These are phyloP conservation scores for Anoplopoma fimbria DNA, from an alignment of 2,113 vertebrate species.

Conservation along the genomic window DNA sequence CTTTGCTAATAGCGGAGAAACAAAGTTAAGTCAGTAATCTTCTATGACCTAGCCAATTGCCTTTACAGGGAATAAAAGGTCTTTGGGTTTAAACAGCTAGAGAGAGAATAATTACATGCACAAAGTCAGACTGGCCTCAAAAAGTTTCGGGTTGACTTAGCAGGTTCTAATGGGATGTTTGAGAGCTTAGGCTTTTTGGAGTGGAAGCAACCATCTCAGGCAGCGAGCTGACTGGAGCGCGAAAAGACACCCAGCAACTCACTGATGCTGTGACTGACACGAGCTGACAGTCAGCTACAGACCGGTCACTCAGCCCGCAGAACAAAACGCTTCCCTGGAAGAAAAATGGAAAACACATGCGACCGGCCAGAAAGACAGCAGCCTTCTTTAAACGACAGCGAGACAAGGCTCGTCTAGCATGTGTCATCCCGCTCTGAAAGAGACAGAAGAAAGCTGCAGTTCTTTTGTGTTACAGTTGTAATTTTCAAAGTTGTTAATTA, in stretches of 20 bases:
- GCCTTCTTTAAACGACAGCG: background rate
- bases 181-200: conserved; percentile 63
- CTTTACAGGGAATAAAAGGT: conserved; percentile 49
- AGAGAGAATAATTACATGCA: conserved; percentile 70
- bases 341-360: conserved; percentile 41
- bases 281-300: conserved; percentile 56
- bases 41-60: conserved; percentile 53
- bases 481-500: conserved; percentile 58
- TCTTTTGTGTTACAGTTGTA: conserved; percentile 34
- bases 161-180: conserved; percentile 77
- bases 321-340: conserved; percentile 45
- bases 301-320: conserved; percentile 30
- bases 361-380: background rate
- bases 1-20: conserved; percentile 50
- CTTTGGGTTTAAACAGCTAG: conserved; percentile 61
- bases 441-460: conserved; percentile 20
- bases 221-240: conserved; percentile 63
- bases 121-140: conserved; percentile 67
- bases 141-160: conserved; percentile 76
- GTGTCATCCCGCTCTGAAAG: conserved; percentile 11
- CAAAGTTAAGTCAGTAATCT: conserved; percentile 61
- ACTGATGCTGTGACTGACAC: conserved; percentile 59
- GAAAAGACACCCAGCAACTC: conserved; percentile 59
- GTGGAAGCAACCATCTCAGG: conserved; percentile 65
- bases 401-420: conserved; percentile 10